These are phyloP conservation scores for Hydraecia micacea DNA, from an alignment of 2,888 invertebrate genomes.

Conservation along the genomic window DNA sequence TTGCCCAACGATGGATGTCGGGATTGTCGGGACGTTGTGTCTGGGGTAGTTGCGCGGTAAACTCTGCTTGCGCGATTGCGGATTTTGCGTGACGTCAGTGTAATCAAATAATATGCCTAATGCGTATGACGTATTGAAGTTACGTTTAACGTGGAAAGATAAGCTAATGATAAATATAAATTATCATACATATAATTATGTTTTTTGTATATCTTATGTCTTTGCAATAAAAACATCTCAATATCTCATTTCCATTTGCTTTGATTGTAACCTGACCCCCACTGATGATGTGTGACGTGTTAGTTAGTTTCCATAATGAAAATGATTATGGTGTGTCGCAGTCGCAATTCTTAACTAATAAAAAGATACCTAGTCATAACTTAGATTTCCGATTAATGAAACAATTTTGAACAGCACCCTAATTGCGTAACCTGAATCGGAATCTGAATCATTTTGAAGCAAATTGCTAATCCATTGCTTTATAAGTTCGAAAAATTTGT, in stretches of 20 bases:
- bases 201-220: conserved; percentile 6
- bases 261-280: conserved; percentile 21
- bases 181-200: conserved; percentile 5
- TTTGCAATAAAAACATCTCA: conserved; percentile 37
- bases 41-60: not conserved
- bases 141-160: conserved; percentile 12
- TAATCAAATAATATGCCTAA: conserved; percentile 2
- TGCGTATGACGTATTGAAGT: conserved; percentile 10
- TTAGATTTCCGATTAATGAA: not conserved
- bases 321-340: not conserved
- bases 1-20: not conserved
- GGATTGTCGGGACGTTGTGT: not conserved
- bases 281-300: conserved; percentile 4
- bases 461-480: too few species aligned
- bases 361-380: not conserved
- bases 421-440: too few species aligned
- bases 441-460: too few species aligned
- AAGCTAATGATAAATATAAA: conserved; percentile 12
- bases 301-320: conserved; percentile 1
- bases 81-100: not conserved
- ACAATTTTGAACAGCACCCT: not conserved
- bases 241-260: conserved; percentile 20
- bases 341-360: not conserved
- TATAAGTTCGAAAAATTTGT: too few species aligned
- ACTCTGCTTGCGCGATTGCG: not conserved